Evolutionary conservation across 2,113 vertebrate species (phyloP), one percentile per base, ranked within the genome.

Genomic region (Sapayoa aenigma): DNA sequence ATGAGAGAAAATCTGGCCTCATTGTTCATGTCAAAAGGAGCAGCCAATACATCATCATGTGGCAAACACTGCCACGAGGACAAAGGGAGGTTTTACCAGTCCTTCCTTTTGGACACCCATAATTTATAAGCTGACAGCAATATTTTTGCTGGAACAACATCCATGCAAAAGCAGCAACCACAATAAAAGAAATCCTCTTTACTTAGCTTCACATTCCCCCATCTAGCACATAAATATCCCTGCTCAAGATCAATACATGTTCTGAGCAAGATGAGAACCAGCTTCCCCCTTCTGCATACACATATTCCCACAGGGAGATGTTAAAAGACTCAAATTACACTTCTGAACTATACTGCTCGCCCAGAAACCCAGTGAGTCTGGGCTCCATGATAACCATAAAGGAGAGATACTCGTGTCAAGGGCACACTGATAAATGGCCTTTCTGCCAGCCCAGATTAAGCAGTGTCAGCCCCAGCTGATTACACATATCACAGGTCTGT

Each of bases 11-110:
- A 81, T 72, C 76, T 92, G 60, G 69, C 58, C 62, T 75, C 92
- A 76, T 94, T 0, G 0, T 66, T 93, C 76, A 82, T n/a, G 90
- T 84, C 58, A 65, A 39, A 84, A 87, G 68, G n/a, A 81, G 39
- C 41, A 82, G 49, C n/a, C 84, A 60, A 89, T 92, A 85, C 47
- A 89, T 94, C 94, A 87, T 63, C 0, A 2, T 46, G 56, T 25
- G 84, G 60, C 68, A 89, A 90, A 72, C 35, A 14, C 73, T 82
- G 89, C 41, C 68, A 62, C 0, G 5, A 90, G 80, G 63, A 96
- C 86, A 95, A 94, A 96, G 63, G 60, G 80, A 82, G 69, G 86
- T 91, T 88, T 94, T 92, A 87, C 91, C 52, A 79, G 75, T 31
- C 72, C 78, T 95, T 93, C 90, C 44, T 93, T 92, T 75, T 47